phyloP scores from a whole-genome alignment of 2,797 vertebrate genomes.

The Acrossocheilus wenchowensis region DNA sequence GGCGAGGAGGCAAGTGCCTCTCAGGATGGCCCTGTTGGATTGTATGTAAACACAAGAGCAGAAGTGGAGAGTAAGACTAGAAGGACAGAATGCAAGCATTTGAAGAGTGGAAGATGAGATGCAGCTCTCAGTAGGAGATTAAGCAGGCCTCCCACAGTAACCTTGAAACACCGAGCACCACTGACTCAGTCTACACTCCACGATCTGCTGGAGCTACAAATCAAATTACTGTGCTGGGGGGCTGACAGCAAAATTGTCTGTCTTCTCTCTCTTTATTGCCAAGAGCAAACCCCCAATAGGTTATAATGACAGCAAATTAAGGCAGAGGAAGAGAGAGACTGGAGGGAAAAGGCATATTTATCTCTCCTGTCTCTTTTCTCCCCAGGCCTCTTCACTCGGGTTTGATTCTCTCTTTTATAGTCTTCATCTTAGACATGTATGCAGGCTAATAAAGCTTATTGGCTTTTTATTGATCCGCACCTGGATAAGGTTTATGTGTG shows the following conservation, averaged over 20 bases:
- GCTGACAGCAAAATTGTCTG: slow-evolving; percentile 73
- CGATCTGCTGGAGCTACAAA: slow-evolving; percentile 73
- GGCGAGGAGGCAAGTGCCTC: slow-evolving; percentile 1
- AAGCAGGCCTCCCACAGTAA: slow-evolving; percentile 75
- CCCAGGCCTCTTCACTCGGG: slow-evolving; percentile 10
- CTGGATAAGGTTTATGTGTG: slow-evolving; percentile 60
- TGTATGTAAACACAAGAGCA: slow-evolving; percentile 24
- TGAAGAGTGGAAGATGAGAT: slow-evolving; percentile 50
- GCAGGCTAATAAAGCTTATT: slow-evolving; percentile 61
- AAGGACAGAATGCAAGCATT: slow-evolving; percentile 60
- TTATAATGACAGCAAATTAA: slow-evolving; percentile 76
- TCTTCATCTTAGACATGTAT: slow-evolving; percentile 60
- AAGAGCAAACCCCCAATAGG: slow-evolving; percentile 70
- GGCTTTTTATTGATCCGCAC: slow-evolving; percentile 61
- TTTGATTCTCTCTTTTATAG: slow-evolving; percentile 42
- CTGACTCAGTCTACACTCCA: slow-evolving; percentile 64
- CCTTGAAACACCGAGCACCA: slow-evolving; percentile 73
- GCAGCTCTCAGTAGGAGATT: slow-evolving; percentile 65
- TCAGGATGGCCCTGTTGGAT: slow-evolving; percentile 22
- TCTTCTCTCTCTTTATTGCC: slow-evolving; percentile 72
- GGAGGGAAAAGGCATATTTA: slow-evolving; percentile 57
- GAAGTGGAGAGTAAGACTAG: slow-evolving; percentile 46
- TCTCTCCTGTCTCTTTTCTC: slow-evolving; percentile 59
- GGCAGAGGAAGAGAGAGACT: slow-evolving; percentile 61
- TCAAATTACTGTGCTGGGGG: slow-evolving; percentile 72